These are phyloP conservation scores for Eublepharis macularius DNA, from an alignment of 2,113 vertebrate genomes.

Conservation along the genomic window DNA sequence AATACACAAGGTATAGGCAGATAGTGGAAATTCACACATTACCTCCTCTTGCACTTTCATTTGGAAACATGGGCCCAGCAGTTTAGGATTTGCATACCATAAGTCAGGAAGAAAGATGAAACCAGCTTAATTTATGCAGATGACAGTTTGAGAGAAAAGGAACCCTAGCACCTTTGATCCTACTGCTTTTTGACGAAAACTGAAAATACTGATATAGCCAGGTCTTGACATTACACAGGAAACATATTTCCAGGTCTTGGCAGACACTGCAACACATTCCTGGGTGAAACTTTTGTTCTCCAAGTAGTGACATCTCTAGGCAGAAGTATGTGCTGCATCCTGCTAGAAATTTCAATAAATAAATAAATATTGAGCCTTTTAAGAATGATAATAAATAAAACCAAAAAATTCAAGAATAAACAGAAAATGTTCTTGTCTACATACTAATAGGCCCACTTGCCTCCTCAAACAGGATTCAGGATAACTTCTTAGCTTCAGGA, in stretches of 20 bases:
- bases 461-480: constrained; percentile 49
- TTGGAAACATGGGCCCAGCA: background rate
- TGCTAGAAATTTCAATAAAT: background rate
- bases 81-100: background rate
- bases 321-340: background rate
- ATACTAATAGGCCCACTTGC: background rate
- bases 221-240: constrained; percentile 57
- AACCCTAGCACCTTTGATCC: constrained; percentile 45
- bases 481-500: constrained; percentile 44
- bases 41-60: constrained; percentile 32
- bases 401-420: background rate
- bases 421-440: background rate
- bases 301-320: background rate
- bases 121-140: constrained; percentile 53
- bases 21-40: constrained; percentile 66
- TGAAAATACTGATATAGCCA: constrained; percentile 53
- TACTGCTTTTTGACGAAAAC: constrained; percentile 48
- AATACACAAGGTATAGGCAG: constrained; percentile 87
- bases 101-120: constrained; percentile 26
- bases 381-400: background rate
- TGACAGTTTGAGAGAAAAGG: constrained; percentile 37
- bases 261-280: constrained; percentile 38
- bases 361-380: background rate
- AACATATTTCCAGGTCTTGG: constrained; percentile 66
- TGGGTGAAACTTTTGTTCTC: constrained; percentile 30